Evolutionary conservation across 2,797 vertebrate genomes (phyloP).

Genomic region (Atherinosoma microstoma): DNA sequence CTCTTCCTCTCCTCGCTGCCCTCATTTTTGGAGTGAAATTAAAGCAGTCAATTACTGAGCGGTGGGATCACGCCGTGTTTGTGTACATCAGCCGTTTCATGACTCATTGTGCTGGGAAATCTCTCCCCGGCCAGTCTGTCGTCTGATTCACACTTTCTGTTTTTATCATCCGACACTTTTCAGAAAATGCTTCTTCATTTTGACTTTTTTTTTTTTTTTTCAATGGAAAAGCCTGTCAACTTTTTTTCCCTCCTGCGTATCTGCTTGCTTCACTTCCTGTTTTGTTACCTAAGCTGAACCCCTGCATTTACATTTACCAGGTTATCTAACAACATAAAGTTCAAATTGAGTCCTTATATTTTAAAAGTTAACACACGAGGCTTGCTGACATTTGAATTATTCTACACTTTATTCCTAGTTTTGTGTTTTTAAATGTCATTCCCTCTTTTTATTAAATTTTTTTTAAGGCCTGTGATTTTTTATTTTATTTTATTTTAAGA

Average conservation of each 20-base stretch:
- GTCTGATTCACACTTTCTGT: conserved; percentile 1
- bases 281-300: neutral
- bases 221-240: conserved; percentile 15
- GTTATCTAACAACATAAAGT: neutral
- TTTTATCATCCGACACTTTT: neutral
- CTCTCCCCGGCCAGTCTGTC: conserved; percentile 29
- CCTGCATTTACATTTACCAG: neutral
- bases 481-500: neutral
- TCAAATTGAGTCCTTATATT: neutral
- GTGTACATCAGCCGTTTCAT: conserved; percentile 47
- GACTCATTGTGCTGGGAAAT: conserved; percentile 40
- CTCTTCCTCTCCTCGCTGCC: neutral
- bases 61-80: conserved; percentile 41
- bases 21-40: conserved; percentile 14
- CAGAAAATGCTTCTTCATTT: neutral
- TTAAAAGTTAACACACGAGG: neutral
- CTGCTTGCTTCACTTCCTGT: neutral
- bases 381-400: conserved; percentile 7
- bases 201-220: too few relatives aligned
- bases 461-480: neutral
- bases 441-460: neutral
- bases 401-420: neutral
- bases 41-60: conserved; percentile 49
- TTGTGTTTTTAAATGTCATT: neutral
- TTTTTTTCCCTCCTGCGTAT: conserved; percentile 12